These are phyloP conservation scores for Gallinago undulata DNA, from an alignment of 2,113 vertebrate species.

Conservation along the genomic window DNA sequence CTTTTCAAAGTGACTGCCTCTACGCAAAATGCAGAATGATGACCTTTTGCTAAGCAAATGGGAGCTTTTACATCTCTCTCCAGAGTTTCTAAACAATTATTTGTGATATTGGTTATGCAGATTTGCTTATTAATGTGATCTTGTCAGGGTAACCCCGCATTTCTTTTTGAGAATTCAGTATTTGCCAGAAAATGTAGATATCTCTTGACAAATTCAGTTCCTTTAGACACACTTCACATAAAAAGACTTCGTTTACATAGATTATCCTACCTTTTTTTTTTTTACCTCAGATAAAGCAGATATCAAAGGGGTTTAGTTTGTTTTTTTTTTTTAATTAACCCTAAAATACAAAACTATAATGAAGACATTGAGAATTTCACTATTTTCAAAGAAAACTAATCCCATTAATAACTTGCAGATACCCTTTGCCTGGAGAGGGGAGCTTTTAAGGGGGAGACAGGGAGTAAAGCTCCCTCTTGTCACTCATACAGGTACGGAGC, in stretches of 20 bases:
- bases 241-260: not conserved
- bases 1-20: not conserved
- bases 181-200: not conserved
- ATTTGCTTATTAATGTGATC: not conserved
- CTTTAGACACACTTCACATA: not conserved
- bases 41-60: not conserved
- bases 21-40: not conserved
- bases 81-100: not conserved
- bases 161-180: not conserved
- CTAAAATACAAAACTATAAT: not conserved
- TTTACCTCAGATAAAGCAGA: not conserved
- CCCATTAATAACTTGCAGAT: not conserved
- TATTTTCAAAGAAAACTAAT: not conserved
- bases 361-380: not conserved
- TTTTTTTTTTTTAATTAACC: not conserved
- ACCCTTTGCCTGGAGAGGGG: not conserved
- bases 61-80: not conserved
- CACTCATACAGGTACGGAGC: not conserved
- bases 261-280: not conserved
- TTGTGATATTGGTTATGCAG: not conserved
- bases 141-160: not conserved
- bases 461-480: not conserved
- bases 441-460: not conserved
- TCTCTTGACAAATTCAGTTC: not conserved
- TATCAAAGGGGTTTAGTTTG: not conserved